Evolutionary conservation across 2,113 vertebrate genomes (phyloP), one percentile per base, ranked within the genome.

Genomic region (Sylvietta virens): DNA sequence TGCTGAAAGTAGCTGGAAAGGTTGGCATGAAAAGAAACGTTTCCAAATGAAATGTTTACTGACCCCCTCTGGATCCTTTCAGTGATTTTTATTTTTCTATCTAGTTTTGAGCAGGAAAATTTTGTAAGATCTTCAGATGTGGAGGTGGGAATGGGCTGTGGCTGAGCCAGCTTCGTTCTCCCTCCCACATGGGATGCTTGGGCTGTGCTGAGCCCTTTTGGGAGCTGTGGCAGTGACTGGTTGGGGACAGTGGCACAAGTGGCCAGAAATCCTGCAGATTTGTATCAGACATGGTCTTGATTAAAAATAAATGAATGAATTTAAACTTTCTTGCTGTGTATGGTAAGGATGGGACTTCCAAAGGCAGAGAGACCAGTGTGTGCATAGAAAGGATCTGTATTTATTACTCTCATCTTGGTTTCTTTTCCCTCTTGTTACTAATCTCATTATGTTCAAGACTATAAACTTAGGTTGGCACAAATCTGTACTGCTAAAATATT

Each of bases 401-500:
- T 94, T 90, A 95, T 92, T 90, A 40, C 67, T 79, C 81, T 82
- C 74, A 70, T 72, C 85, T 73, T 53, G 28, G 2, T 76, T 78
- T 71, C 60, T 94, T 88, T 48, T 72, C 27, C 64, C 47, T 48
- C 76, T 90, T 91, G 90, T 90, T 94, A 92, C 94, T 92, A 95
- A 95, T 96, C 87, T 92, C 87, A 92, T 97, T 96, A 88, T 87
- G 81, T 77, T 94, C 67, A 85, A 83, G 86, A 88, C 70, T 92
- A 84, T 95, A 95, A 97, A 95, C 95, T 91, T 90, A 95, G 84
- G 92, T 85, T 95, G 94, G 87, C 92, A 88, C 56, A 82, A 94
- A 95, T 95, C 85, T 77, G 92, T 93, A 95, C 90, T 88, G 76
- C 94, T 96, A 83, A 96, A 95, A 94, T 95, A 93, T 97, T 96